These are phyloP conservation scores for Streblospio benedicti DNA, from an alignment of 1,140 invertebrate genomes.

Conservation along the genomic window DNA sequence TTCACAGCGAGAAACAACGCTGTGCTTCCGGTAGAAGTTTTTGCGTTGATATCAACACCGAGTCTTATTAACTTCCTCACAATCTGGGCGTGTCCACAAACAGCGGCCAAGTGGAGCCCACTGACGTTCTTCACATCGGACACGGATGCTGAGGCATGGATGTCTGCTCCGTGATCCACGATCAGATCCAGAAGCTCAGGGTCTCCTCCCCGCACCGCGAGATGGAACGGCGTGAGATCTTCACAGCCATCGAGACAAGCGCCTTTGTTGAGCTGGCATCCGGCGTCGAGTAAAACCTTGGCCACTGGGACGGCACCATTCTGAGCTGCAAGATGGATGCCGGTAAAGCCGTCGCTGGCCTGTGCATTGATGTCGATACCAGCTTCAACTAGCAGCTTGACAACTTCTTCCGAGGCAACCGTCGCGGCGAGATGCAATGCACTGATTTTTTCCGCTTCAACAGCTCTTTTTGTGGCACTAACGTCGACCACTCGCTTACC, in stretches of 20 bases:
- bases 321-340: conserved; percentile 88
- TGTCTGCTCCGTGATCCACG: conserved; percentile 86
- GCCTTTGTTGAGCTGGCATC: background rate
- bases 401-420: background rate
- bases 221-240: conserved; percentile 67
- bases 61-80: conserved; percentile 6
- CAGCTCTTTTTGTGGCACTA: background rate
- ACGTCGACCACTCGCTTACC: background rate
- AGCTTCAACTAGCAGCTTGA: conserved; percentile 25
- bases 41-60: conserved; percentile 11
- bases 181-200: conserved; percentile 73
- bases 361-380: conserved; percentile 51
- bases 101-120: conserved; percentile 5
- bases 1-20: conserved; percentile 14
- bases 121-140: conserved; percentile 4
- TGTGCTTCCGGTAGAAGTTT: conserved; percentile 8
- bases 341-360: conserved; percentile 78
- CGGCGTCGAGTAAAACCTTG: conserved; percentile 67
- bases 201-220: conserved; percentile 96
- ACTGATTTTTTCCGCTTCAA: conserved; percentile 1
- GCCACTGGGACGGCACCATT: conserved; percentile 98
- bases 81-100: conserved; percentile 6
- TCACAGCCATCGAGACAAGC: conserved; percentile 10
- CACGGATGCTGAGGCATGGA: conserved; percentile 55
- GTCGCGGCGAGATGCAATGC: conserved; percentile 13